phyloP scores from a whole-genome alignment of 2,797 vertebrate species.

The Mormyrus proboscirostris region DNA sequence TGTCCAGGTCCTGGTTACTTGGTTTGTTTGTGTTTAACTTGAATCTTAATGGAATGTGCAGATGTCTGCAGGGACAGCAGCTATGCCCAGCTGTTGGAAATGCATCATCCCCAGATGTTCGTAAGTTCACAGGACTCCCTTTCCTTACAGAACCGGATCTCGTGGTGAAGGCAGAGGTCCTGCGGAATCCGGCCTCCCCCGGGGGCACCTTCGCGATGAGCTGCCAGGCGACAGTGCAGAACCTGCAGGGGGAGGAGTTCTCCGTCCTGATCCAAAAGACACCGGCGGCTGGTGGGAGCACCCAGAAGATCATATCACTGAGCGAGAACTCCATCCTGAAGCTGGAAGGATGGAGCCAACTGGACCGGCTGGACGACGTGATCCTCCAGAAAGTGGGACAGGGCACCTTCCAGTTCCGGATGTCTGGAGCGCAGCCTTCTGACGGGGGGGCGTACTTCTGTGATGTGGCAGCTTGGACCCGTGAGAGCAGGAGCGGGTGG shows the following conservation, averaged over 20 bases:
- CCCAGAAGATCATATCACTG: slow-evolving; percentile 73
- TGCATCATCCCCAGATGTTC: neutral
- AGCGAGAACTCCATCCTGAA: slow-evolving; percentile 76
- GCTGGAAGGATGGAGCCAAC: slow-evolving; percentile 69
- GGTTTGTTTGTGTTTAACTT: neutral
- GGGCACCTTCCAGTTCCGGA: slow-evolving; percentile 78
- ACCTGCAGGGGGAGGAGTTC: slow-evolving; percentile 71
- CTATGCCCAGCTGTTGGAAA: neutral
- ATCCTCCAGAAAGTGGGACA: slow-evolving; percentile 77
- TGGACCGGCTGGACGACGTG: slow-evolving; percentile 67
- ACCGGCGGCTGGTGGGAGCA: slow-evolving; percentile 50
- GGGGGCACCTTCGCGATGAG: slow-evolving; percentile 92
- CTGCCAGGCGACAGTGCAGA: slow-evolving; percentile 69
- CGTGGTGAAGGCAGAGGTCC: slow-evolving; percentile 64
- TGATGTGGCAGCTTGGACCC: slow-evolving; percentile 76
- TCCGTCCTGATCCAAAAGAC: slow-evolving; percentile 77
- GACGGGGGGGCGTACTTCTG: slow-evolving; percentile 86
- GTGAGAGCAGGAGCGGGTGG: slow-evolving; percentile 68
- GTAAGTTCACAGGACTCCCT: neutral
- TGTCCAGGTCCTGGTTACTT: neutral
- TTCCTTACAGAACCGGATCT: slow-evolving; percentile 66
- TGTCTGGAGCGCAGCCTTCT: slow-evolving; percentile 76
- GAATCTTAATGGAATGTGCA: neutral
- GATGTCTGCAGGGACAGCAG: neutral
- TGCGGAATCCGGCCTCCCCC: slow-evolving; percentile 70